Evolutionary conservation across 1,140 invertebrate genomes (phyloP), one percentile per base, ranked within the genome.

Genomic region (Calycopis cecrops): DNA sequence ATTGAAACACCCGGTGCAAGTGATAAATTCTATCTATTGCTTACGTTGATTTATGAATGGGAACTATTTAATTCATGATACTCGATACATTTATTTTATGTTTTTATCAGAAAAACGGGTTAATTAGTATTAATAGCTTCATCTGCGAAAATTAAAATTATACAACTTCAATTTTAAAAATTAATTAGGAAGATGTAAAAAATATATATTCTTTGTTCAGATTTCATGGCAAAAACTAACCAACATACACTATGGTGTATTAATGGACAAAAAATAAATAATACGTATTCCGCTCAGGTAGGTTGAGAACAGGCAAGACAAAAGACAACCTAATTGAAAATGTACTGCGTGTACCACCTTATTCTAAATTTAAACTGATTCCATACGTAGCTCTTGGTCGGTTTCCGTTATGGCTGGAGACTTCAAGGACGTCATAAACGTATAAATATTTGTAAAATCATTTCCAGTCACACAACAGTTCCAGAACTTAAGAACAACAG

Each of bases 281-380:
- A 40, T 12, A 40, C 66, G 71, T 76, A 78, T 76, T 69, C 65
- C 62, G 60, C 49, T 69, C 65, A 63, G 63, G 63, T 73, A 42
- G 60, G 55, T 57, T 60, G 60, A 59, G 51, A 54, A 49, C 62
- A 62, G 51, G 21, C 40, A 55, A 57, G 67, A 73, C 78, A 76
- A 81, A 81, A 78, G 72, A 60, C 57, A 55, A 67, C 57, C 78
- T 79, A 72, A 77, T 83, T 85, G 69, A 58, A 61, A 35, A 85
- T 85, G 76, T 74, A 60, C 52, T 59, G 34, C 78, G 70, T 73
- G 82, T 85, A 62, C 56, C 37, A 52, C 63, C 69, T 70, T 69
- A 69, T 57, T 74, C 55, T 65, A 79, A 76, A 81, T 80, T 81
- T 77, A 81, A 75, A 80, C 83, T 61, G 62, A 67, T 77, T 85